A percentile compares a stretch with the other conserved stretches of the same genome.
These are phyloP conservation scores for Pseudomyrmex flavicornis DNA, from an alignment of 1,140 invertebrate species.

Conservation along the genomic window DNA sequence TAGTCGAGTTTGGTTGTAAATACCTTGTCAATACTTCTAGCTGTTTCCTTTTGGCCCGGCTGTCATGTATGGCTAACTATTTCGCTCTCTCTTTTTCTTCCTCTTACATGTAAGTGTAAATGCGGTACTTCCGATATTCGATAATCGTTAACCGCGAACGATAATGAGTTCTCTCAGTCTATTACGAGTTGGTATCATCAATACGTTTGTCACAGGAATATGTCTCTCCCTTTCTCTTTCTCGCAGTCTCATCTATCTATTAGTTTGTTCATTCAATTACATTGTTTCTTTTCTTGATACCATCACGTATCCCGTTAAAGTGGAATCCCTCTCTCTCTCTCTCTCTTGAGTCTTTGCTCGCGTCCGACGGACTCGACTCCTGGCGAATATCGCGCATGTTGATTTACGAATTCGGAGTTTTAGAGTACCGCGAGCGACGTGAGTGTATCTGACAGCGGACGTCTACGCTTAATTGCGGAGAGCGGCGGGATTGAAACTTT, in stretches of 20 bases:
- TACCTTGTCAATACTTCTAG: constrained; percentile 48
- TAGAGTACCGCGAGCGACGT: constrained; percentile 55
- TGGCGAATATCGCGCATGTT: constrained; percentile 50
- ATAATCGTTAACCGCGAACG: constrained; percentile 58
- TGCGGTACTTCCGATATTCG: constrained; percentile 53
- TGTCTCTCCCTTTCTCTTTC: background rate
- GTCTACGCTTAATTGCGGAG: constrained; percentile 58
- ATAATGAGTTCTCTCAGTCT: constrained; percentile 22
- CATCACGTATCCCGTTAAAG: background rate
- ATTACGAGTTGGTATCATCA: constrained; percentile 25
- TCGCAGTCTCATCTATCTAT: constrained; percentile 30
- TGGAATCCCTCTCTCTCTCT: constrained; percentile 2
- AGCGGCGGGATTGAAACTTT: constrained; percentile 56
- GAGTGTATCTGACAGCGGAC: constrained; percentile 57
- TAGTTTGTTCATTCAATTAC: constrained; percentile 33
- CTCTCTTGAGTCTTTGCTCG: background rate
- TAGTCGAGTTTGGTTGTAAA: constrained; percentile 47
- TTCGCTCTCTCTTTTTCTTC: constrained; percentile 3
- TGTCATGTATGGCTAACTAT: constrained; percentile 30
- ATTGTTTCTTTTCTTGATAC: background rate
- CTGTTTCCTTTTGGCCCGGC: constrained; percentile 39
- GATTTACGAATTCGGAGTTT: constrained; percentile 59
- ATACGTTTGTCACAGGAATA: constrained; percentile 46
- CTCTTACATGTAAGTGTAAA: constrained; percentile 38
- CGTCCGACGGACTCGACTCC: constrained; percentile 19